Evolutionary conservation across 2,113 vertebrate species (phyloP).

Genomic region (Cyanoliseus patagonus): DNA sequence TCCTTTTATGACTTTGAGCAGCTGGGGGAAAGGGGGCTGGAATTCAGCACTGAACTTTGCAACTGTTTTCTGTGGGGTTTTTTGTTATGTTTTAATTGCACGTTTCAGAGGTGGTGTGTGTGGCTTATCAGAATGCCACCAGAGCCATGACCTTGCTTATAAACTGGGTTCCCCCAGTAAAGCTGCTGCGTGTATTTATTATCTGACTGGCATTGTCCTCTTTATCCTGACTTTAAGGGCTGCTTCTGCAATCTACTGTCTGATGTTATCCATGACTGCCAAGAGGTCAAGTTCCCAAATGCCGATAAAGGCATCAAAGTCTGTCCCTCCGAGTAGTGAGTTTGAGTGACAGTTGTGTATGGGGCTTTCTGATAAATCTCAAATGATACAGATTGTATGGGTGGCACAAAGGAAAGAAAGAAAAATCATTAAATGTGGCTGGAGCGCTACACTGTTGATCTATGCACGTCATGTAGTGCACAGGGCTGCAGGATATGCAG

Average conservation of each 20-base stretch:
- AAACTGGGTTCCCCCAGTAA: neutral
- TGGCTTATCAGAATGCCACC: neutral
- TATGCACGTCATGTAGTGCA: neutral
- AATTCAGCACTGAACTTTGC: conserved; percentile 11
- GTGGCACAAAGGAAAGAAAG: neutral
- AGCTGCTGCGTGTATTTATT: neutral
- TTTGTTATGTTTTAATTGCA: neutral
- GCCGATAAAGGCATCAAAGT: neutral
- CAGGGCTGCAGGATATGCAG: neutral
- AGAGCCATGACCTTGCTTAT: neutral
- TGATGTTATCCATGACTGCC: neutral
- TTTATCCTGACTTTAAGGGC: neutral
- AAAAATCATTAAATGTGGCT: neutral
- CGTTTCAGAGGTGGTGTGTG: neutral
- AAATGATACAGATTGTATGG: neutral
- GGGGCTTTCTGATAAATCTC: neutral
- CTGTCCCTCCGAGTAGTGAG: neutral
- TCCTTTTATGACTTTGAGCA: conserved; percentile 19
- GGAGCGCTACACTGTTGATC: neutral
- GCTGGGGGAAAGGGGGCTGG: neutral
- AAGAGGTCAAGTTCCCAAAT: neutral
- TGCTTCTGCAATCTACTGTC: neutral
- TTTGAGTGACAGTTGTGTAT: neutral
- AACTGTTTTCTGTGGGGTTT: neutral
- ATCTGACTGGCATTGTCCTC: neutral